These are phyloP conservation scores for Valencia hispanica DNA, from an alignment of 2,797 vertebrate genomes.

Conservation along the genomic window DNA sequence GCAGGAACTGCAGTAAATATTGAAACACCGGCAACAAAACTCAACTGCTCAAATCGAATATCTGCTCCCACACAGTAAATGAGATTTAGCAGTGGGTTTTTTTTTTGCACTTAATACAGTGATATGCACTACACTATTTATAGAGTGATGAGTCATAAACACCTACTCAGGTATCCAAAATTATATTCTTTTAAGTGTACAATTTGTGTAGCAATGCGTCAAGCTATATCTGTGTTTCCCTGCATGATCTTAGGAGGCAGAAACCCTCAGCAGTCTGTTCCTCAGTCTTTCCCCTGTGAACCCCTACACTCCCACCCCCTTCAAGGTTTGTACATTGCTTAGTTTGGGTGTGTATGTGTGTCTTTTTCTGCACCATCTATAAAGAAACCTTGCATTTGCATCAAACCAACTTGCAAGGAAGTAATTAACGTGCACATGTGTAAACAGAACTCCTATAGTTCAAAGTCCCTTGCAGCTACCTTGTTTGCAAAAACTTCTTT, in stretches of 20 bases:
- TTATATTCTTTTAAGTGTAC: conserved; percentile 4
- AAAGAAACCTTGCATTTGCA: conserved; percentile 56
- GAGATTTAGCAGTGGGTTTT: conserved; percentile 28
- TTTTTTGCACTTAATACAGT: conserved; percentile 16
- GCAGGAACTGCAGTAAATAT: conserved; percentile 4
- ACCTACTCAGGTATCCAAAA: conserved; percentile 42
- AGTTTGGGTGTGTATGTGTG: conserved; percentile 27
- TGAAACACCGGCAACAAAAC: conserved; percentile 5
- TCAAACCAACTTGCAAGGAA: conserved; percentile 53
- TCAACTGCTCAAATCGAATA: conserved; percentile 17
- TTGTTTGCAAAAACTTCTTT: conserved; percentile 70
- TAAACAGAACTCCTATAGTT: conserved; percentile 62
- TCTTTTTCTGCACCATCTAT: conserved; percentile 33
- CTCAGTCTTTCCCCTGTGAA: conserved; percentile 89
- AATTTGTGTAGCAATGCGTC: conserved; percentile 38
- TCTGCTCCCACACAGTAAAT: conserved; percentile 26
- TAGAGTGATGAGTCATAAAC: conserved; percentile 57
- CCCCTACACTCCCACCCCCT: conserved; percentile 91
- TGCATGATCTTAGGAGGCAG: conserved; percentile 82
- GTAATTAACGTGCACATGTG: conserved; percentile 70
- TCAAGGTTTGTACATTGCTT: conserved; percentile 88
- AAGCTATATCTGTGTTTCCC: conserved; percentile 78
- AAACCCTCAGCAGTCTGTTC: conserved; percentile 83
- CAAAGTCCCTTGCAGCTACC: conserved; percentile 70
- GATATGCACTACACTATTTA: conserved; percentile 27